Percentiles rank a stretch among this genome's conserved stretches.
Evolutionary conservation across 2,797 vertebrate species (phyloP).

Genomic region (Florisuga fusca): DNA sequence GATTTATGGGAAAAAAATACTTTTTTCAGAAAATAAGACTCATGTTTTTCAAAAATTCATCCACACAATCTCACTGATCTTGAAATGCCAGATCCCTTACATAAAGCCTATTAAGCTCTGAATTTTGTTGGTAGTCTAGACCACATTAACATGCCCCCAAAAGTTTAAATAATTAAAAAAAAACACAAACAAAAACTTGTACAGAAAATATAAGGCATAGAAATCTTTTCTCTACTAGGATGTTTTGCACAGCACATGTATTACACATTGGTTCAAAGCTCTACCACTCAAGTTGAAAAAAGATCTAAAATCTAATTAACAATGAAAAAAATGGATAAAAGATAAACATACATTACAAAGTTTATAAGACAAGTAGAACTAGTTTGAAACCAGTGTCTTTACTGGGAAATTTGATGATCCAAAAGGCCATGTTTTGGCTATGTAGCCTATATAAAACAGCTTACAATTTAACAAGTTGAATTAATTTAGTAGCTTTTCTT

Average conservation of each 20-base stretch:
- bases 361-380: not conserved
- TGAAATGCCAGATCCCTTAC: not conserved
- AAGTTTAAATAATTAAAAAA: not conserved
- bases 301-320: not conserved
- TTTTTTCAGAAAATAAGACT: not conserved
- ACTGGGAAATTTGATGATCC: not conserved
- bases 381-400: not conserved
- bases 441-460: not conserved
- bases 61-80: not conserved
- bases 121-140: not conserved
- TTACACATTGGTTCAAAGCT: not conserved
- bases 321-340: not conserved
- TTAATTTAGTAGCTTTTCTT: not conserved
- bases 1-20: not conserved
- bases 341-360: not conserved
- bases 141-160: not conserved
- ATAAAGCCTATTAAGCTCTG: not conserved
- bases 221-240: not conserved
- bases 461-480: not conserved
- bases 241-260: not conserved
- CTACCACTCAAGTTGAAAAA: not conserved
- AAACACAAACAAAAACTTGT: not conserved
- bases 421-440: not conserved
- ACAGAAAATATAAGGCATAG: not conserved
- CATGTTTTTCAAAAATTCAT: not conserved